These are phyloP conservation scores for Campoplex capitator DNA, from an alignment of 2,888 invertebrate genomes.

Conservation along the genomic window DNA sequence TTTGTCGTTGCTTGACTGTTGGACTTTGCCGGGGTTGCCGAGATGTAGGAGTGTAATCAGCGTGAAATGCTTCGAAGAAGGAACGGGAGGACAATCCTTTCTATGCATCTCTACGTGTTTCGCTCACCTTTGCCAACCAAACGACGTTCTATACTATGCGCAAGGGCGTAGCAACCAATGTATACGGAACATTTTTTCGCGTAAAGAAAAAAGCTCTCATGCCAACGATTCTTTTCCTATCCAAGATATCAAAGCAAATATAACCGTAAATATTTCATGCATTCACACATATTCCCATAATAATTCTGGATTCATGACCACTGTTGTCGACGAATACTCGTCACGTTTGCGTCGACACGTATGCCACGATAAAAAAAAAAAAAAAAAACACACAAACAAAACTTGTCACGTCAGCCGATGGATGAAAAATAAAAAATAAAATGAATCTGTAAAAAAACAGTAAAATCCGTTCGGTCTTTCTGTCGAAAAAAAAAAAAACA, in stretches of 20 bases:
- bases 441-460: slow-evolving; percentile 3
- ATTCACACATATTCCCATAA: slow-evolving; percentile 6
- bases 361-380: not conserved
- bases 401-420: not conserved
- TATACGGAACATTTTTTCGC: not conserved
- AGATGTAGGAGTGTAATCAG: slow-evolving; percentile 76
- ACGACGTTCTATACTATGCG: slow-evolving; percentile 37
- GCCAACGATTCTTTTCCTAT: not conserved
- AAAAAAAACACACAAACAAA: not conserved
- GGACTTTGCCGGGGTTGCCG: slow-evolving; percentile 42
- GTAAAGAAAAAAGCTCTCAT: not conserved
- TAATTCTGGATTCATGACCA: not conserved
- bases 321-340: not conserved
- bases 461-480: not conserved
- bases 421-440: not conserved
- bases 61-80: slow-evolving; percentile 75
- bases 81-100: slow-evolving; percentile 69
- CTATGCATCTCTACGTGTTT: slow-evolving; percentile 71
- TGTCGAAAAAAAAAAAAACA: not conserved
- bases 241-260: not conserved
- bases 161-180: slow-evolving; percentile 52
- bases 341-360: slow-evolving; percentile 4
- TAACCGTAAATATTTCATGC: not conserved
- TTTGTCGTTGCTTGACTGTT: slow-evolving; percentile 59
- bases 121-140: slow-evolving; percentile 57